A percentile compares a stretch with the other conserved stretches of the same genome.
These are phyloP conservation scores for Hanleya hanleyi DNA, from an alignment of 2,888 invertebrate species.

Conservation along the genomic window DNA sequence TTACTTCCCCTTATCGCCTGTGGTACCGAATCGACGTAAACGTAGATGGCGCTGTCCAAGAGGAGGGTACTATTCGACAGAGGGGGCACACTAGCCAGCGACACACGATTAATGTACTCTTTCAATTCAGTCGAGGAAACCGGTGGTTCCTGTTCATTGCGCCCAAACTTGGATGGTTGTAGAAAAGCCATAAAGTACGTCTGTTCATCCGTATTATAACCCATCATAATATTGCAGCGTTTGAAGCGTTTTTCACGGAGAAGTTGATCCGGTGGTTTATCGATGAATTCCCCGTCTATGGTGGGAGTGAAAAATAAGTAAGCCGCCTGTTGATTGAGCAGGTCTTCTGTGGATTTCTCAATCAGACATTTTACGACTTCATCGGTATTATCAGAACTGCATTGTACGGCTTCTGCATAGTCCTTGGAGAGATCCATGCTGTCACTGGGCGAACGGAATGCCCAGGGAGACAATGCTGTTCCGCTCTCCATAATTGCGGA, in stretches of 20 bases:
- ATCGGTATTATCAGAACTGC: conserved; percentile 26
- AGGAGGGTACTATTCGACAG: background rate
- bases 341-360: conserved; percentile 25
- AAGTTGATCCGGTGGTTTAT: conserved; percentile 89
- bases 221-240: conserved; percentile 91
- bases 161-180: conserved; percentile 80
- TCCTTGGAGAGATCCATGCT: conserved; percentile 80
- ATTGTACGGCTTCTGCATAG: conserved; percentile 71
- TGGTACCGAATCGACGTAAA: conserved; percentile 28
- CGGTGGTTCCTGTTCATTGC: background rate
- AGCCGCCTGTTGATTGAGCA: conserved; percentile 40
- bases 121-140: background rate
- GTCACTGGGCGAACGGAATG: conserved; percentile 28
- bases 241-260: conserved; percentile 88
- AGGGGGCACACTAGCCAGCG: background rate
- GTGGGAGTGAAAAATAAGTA: conserved; percentile 88
- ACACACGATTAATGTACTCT: background rate
- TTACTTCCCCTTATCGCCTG: conserved; percentile 79
- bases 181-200: conserved; percentile 95
- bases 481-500: conserved; percentile 61
- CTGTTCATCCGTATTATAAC: conserved; percentile 96
- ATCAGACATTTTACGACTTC: conserved; percentile 47
- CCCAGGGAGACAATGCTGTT: conserved; percentile 50
- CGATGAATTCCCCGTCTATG: conserved; percentile 90
- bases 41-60: background rate